Base-by-base conservation (phyloP, 2,888 invertebrate genomes). In the Drosophila cognata region DNA sequence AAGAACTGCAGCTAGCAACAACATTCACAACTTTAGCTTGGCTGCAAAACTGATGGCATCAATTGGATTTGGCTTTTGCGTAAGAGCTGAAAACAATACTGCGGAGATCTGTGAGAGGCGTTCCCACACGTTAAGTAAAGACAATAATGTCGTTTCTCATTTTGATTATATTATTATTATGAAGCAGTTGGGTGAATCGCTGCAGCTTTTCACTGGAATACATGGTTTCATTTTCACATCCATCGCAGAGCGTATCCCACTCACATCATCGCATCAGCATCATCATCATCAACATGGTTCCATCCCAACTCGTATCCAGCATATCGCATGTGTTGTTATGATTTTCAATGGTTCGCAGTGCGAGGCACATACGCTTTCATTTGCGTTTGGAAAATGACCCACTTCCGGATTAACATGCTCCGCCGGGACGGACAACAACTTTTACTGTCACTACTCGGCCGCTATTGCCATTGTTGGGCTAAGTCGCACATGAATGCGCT, bases 301-400 rank as follows among this genome's bases (percentile, higher is more conserved):
- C 55, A 55, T 52, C 51, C 5, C 33, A 61, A 4, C 63, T 64
- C 46, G n/a, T 33, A 59, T 70, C 64, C 56, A 46, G 6, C 28
- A 56, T 65, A 46, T 57, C 65, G 75, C 79, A 84, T 79, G 79
- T 70, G 76, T 62, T 74, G 69, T 60, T 63, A 74, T 71, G 82
- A 87, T 84, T 89, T 82, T 82, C 73, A 74, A 77, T 71, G 88
- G 65, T 71, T 79, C 80, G 59, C 67, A 69, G 71, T 71, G 60
- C 57, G 65, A 59, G 68, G 63, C 28, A 56, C 72, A 58, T 74
- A 73, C 82, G 85, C 85, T 85, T 89, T 85, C 88, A 84, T 87
- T 85, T 87, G 85, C 82, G 82, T 87, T 89, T 60, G 85, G 88
- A 89, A 85, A 85, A 85, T 84, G 85, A 85, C 85, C 89, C 85